Evolutionary conservation across 2,797 vertebrate species (phyloP).

Genomic region (Amblyopsis hoosieri): DNA sequence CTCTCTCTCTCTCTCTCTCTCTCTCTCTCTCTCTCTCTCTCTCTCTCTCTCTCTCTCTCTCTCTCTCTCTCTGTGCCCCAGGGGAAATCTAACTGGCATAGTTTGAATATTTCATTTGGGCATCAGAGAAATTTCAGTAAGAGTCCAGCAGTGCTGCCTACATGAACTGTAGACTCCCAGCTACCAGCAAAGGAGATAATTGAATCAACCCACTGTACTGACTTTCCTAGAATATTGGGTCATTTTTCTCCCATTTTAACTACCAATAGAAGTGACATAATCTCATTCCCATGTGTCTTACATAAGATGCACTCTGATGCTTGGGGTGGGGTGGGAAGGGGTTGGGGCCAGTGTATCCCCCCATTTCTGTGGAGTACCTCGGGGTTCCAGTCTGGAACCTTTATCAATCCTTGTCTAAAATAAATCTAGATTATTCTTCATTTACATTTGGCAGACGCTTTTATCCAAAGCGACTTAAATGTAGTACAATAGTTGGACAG

Average conservation of each 20-base stretch:
- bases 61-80: neutral
- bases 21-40: slow-evolving; percentile 6
- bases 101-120: slow-evolving; percentile 22
- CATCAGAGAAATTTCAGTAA: slow-evolving; percentile 10
- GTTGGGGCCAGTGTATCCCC: neutral
- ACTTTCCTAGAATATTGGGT: neutral
- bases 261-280: neutral
- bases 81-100: slow-evolving; percentile 3
- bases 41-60: slow-evolving; percentile 11
- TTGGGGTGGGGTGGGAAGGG: too few species aligned
- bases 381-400: neutral
- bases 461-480: too few species aligned
- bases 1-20: too few species aligned
- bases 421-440: neutral
- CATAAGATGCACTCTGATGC: neutral
- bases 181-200: neutral
- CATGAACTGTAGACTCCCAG: neutral
- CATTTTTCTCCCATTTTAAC: neutral
- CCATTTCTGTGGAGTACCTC: neutral
- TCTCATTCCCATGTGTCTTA: neutral
- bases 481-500: too few species aligned
- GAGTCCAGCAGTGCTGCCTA: slow-evolving; percentile 5
- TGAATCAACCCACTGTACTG: slow-evolving; percentile 8
- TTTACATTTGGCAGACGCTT: too few species aligned
- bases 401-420: too few species aligned